phyloP scores from a whole-genome alignment of 2,797 vertebrate genomes.

The Buphagus erythrorhynchus region DNA sequence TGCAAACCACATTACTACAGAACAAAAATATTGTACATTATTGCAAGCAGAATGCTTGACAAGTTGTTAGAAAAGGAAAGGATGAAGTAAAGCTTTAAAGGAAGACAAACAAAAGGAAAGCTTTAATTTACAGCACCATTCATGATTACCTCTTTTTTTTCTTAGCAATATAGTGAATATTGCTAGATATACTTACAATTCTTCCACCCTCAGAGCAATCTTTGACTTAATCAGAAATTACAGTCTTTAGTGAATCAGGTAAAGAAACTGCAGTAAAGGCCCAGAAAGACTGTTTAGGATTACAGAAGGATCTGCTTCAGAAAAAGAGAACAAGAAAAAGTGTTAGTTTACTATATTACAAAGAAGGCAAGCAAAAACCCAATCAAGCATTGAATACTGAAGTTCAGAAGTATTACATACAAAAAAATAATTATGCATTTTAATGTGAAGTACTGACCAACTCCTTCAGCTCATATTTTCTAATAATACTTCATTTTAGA shows the following conservation, averaged over 20 bases:
- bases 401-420: background rate
- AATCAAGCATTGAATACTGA: background rate
- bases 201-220: constrained; percentile 74
- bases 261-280: constrained; percentile 81
- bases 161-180: constrained; percentile 50
- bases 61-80: constrained; percentile 10
- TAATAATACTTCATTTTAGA: background rate
- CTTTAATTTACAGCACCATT: background rate
- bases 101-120: constrained; percentile 7
- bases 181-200: constrained; percentile 79
- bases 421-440: background rate
- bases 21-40: background rate
- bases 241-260: constrained; percentile 77
- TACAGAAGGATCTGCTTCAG: constrained; percentile 81
- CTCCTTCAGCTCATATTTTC: background rate
- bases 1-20: background rate
- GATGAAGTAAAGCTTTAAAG: constrained; percentile 3
- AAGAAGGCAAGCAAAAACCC: constrained; percentile 47
- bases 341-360: constrained; percentile 64
- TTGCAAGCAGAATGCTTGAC: background rate
- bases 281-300: constrained; percentile 74
- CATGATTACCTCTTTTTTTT: constrained; percentile 26
- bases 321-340: constrained; percentile 75
- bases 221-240: constrained; percentile 80
- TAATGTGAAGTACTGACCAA: background rate